Base-by-base conservation (phyloP, 1,140 invertebrate genomes). In the Lucilia cuprina region DNA sequence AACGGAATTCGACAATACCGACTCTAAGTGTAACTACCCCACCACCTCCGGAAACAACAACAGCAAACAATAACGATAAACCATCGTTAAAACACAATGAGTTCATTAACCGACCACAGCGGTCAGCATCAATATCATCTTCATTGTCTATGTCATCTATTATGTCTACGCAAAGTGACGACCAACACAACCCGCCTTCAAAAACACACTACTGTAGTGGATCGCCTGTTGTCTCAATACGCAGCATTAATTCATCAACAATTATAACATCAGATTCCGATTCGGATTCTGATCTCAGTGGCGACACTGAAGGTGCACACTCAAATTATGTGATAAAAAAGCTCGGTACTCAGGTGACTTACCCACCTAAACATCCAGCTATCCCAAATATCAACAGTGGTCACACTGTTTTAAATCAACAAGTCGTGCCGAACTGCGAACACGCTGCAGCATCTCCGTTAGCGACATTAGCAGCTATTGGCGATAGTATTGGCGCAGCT, bases 171-270 rank as follows among this genome's bases (percentile, higher is more conserved):
- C 49, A 65, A 7, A 70, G 21, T 70, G n/a, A 74, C 30, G 19
- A 83, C 17, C 5, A 60, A 30, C 14, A 65, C 8, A 74, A 83
- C 34, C 21, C 74, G 35, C 80, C 49, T 82, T 82, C 19, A 86
- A 85, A 82, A 82, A 87, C 2, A 12, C 77, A 80, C 77, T 17
- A 78, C 35, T 41, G 47, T 41, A 80, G 47, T 14, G 41, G 78
- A 82, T 89, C 88, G 21, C 88, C 89, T 77, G 80, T 88, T 35
- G 82, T 88, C n/a, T 90, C 89, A 1, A 85, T 90, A 82, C 87
- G 89, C 30, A 89, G 89, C 70, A 89, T 91, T 82, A 87, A 88
- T n/a, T 88, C 89, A 86, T 88, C 89, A 86, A 88, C 88, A 84
- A 85, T 88, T 82, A 88, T 91, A 60, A 89, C 90, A 8, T 89